Percentiles rank a stretch among this genome's conserved stretches.
Evolutionary conservation across 2,113 vertebrate genomes (phyloP).

Genomic region (Phrynocephalus versicolor): DNA sequence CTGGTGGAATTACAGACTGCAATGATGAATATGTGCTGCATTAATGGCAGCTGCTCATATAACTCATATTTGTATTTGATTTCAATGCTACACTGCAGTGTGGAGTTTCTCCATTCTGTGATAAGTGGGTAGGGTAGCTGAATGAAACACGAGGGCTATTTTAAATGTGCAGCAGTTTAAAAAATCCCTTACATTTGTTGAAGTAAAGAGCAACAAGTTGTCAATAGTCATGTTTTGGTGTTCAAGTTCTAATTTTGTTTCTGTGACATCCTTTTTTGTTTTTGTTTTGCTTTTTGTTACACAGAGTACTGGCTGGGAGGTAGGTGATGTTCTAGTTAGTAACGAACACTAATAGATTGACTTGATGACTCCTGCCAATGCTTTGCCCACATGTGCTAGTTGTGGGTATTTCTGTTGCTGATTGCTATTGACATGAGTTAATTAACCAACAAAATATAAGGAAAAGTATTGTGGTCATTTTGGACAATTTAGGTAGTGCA

Average conservation of each 20-base stretch:
- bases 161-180: constrained; percentile 41
- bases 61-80: neutral
- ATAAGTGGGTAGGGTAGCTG: neutral
- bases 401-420: constrained; percentile 87
- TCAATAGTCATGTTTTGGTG: constrained; percentile 69
- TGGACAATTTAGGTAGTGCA: constrained; percentile 86
- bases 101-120: neutral
- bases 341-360: constrained; percentile 81
- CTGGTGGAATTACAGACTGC: neutral
- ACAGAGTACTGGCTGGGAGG: constrained; percentile 99
- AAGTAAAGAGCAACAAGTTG: constrained; percentile 44
- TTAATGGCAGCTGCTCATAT: neutral
- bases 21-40: neutral
- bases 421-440: constrained; percentile 88
- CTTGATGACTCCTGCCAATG: constrained; percentile 80
- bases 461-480: constrained; percentile 70
- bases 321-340: constrained; percentile 92
- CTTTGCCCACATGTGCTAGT: constrained; percentile 94
- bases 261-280: constrained; percentile 76
- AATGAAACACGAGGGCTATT: neutral
- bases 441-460: constrained; percentile 89
- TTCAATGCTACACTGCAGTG: constrained; percentile 7
- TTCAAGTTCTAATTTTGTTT: constrained; percentile 65
- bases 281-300: constrained; percentile 85
- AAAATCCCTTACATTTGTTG: constrained; percentile 30